Base-by-base conservation (phyloP, 2,113 vertebrate genomes). In the Genyomyrus donnyi region DNA sequence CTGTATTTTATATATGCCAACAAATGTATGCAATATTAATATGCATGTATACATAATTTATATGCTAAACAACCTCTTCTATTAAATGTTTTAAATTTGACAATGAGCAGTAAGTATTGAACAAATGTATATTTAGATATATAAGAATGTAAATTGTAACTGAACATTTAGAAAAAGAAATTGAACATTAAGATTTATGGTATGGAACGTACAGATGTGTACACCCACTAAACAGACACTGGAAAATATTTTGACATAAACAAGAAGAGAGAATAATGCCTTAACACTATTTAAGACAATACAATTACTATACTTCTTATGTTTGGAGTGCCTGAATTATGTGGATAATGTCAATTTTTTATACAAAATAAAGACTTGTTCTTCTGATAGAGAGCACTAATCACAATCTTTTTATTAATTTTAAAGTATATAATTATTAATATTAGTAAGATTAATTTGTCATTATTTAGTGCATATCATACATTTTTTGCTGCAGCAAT, bases 1-100 rank as follows among this genome's bases (percentile, higher is more conserved):
- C n/a, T n/a, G n/a, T 87, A n/a, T 31, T 21, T 58, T 58, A 88
- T 88, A 39, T 88, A 88, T 88, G 56, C 19, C 13, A 52, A 50
- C 10, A 50, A 85, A 86, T 31, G 13, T 42, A 46, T 70, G 52
- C 19, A 39, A 52, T 21, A 17, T 87, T 53, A 52, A 50, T 87
- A 31, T 42, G 39, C 13, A 45, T 83, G 35, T 19, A 70, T 13
- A 70, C 77, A 45, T 83, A 19, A 83, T 83, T 42, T 83, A 83
- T 83, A 24, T 21, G 17, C 35, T 83, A 21, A 42, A 45, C 19
- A 45, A 45, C 19, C 19, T 83, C 5, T 9, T 83, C 15, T 42
- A 83, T 83, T 39, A 19, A 17, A 21, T 42, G 19, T 24, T 83
- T 83, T 13, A 70, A 31, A 31, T 15, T 31, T 70, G 10, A 0